Percentiles rank a stretch among this genome's conserved stretches.
These are phyloP conservation scores for Chironomus riparius DNA, from an alignment of 2,888 invertebrate genomes.

Conservation along the genomic window DNA sequence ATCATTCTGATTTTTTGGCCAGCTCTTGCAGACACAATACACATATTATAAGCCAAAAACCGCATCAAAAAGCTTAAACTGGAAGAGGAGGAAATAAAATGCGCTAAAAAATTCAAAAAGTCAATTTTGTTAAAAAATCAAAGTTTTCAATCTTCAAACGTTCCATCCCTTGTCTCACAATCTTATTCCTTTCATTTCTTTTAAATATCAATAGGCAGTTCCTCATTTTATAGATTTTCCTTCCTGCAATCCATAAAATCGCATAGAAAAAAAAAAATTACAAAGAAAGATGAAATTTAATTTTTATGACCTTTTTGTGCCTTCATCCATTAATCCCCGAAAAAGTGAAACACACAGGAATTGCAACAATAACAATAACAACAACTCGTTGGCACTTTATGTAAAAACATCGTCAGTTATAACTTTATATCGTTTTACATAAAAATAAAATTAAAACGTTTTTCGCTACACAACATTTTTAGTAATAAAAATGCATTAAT, in stretches of 20 bases:
- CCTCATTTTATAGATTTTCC: conserved; percentile 1
- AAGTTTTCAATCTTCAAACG: too few relatives aligned
- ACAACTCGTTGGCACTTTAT: neutral
- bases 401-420: neutral
- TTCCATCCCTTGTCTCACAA: too few relatives aligned
- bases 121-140: too few relatives aligned
- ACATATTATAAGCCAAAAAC: too few relatives aligned
- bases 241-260: neutral
- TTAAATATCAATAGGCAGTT: conserved; percentile 17
- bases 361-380: neutral
- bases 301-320: neutral
- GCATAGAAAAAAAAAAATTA: too few relatives aligned
- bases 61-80: too few relatives aligned
- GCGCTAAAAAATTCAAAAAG: too few relatives aligned
- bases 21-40: too few relatives aligned
- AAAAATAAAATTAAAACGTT: conserved; percentile 21
- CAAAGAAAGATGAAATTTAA: neutral
- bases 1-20: too few relatives aligned
- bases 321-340: neutral
- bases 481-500: conserved; percentile 17
- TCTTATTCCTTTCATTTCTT: neutral
- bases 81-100: too few relatives aligned
- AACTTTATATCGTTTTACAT: conserved; percentile 6
- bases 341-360: too few relatives aligned
- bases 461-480: neutral